A percentile compares a stretch with the other conserved stretches of the same genome.
phyloP scores from a whole-genome alignment of 2,888 invertebrate genomes.

The Leptinotarsa tumamoca region DNA sequence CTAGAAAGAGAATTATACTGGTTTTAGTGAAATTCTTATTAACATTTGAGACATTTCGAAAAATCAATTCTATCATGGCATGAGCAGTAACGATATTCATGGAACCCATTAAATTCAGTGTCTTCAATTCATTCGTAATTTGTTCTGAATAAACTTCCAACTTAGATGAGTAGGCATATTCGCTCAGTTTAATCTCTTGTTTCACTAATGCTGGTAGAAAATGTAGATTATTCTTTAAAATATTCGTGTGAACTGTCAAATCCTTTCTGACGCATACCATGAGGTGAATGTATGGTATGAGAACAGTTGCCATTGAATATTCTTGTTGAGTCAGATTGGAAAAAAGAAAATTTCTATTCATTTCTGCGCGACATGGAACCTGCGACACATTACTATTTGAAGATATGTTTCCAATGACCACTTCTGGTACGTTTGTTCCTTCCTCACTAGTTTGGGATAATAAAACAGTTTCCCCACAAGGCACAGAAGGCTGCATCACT shows the following conservation, averaged over 20 bases:
- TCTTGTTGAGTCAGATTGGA: conserved; percentile 4
- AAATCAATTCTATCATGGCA: background rate
- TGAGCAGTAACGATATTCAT: conserved; percentile 7
- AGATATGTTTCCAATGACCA: background rate
- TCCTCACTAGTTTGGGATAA: too few species aligned
- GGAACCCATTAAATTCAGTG: background rate
- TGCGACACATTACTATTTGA: background rate
- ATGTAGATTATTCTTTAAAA: background rate
- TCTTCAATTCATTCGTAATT: background rate
- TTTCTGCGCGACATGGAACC: background rate
- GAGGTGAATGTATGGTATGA: background rate
- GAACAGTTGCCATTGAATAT: background rate
- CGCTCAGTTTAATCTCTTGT: background rate
- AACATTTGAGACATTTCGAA: background rate
- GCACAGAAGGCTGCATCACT: background rate
- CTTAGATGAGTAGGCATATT: background rate
- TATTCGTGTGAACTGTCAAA: background rate
- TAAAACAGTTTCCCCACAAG: background rate
- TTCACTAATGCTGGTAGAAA: background rate
- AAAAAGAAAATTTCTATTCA: background rate
- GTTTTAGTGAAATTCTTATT: background rate
- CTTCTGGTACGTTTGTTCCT: background rate
- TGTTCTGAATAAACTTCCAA: conserved; percentile 1
- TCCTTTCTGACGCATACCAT: background rate
- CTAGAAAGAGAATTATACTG: background rate